phyloP scores from a whole-genome alignment of 2,797 vertebrate genomes.

The Salarias fasciatus region DNA sequence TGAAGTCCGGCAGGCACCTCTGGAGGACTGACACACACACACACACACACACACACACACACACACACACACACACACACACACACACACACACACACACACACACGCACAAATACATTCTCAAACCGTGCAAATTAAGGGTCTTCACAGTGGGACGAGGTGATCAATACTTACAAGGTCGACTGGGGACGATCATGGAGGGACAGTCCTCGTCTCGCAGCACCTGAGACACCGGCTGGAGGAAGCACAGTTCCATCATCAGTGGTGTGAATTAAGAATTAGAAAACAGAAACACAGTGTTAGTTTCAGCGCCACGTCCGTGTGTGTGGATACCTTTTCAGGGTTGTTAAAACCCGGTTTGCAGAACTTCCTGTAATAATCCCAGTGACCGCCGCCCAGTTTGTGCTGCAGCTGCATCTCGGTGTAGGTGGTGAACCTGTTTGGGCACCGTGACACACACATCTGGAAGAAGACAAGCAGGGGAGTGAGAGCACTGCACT shows the following conservation, averaged over 20 bases:
- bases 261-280: too few species aligned
- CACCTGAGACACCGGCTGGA: constrained; percentile 86
- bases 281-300: background rate
- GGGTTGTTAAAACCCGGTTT: constrained; percentile 86
- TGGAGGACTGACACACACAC: constrained; percentile 83
- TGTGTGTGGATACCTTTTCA: constrained; percentile 78
- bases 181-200: constrained; percentile 89
- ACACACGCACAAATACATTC: background rate
- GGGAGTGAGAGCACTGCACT: too few species aligned
- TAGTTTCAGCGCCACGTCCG: background rate
- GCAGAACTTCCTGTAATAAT: constrained; percentile 92
- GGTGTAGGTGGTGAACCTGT: constrained; percentile 88
- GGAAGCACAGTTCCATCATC: constrained; percentile 2
- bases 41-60: background rate
- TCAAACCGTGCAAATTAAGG: too few species aligned
- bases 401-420: constrained; percentile 85
- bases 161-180: constrained; percentile 85
- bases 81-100: too few species aligned
- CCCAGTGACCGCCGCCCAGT: constrained; percentile 81
- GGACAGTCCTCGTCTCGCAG: constrained; percentile 91
- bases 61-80: too few species aligned
- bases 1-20: constrained; percentile 92
- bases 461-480: constrained; percentile 83
- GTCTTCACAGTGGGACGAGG: background rate
- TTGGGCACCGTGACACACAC: constrained; percentile 91